phyloP scores from a whole-genome alignment of 2,888 invertebrate genomes.

The Thecophora atra region DNA sequence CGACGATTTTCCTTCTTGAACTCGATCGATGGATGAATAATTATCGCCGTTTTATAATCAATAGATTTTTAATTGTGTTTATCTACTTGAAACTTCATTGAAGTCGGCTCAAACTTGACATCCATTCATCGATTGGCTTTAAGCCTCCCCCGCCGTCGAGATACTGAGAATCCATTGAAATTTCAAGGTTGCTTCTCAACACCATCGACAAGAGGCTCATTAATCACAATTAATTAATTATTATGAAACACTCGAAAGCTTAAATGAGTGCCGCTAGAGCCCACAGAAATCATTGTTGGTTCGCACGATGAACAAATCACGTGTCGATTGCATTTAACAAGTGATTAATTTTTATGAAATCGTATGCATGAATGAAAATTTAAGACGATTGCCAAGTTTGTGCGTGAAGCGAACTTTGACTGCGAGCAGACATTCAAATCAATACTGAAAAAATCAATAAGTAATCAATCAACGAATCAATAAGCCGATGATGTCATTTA shows the following conservation, averaged over 20 bases:
- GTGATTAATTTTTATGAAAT: background rate
- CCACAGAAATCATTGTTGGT: background rate
- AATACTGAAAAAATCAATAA: background rate
- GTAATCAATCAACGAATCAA: background rate
- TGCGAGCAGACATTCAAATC: background rate
- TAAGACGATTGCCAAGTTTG: background rate
- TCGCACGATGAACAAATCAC: background rate
- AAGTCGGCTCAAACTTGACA: too few species aligned
- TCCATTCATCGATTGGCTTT: background rate
- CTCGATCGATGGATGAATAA: too few species aligned
- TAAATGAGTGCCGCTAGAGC: background rate
- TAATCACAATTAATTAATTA: slow-evolving; percentile 26
- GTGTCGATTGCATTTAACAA: background rate
- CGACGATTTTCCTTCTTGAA: too few species aligned
- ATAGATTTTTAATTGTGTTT: too few species aligned
- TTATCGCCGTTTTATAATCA: too few species aligned
- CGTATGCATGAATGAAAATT: background rate
- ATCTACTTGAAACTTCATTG: too few species aligned
- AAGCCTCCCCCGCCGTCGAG: background rate
- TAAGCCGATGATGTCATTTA: background rate
- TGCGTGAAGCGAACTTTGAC: slow-evolving; percentile 8
- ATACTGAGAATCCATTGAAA: slow-evolving; percentile 1
- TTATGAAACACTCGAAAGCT: background rate
- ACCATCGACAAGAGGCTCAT: slow-evolving; percentile 3
- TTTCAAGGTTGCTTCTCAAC: background rate